Evolutionary conservation across 2,113 vertebrate species (phyloP).

Genomic region (Panthera uncia): DNA sequence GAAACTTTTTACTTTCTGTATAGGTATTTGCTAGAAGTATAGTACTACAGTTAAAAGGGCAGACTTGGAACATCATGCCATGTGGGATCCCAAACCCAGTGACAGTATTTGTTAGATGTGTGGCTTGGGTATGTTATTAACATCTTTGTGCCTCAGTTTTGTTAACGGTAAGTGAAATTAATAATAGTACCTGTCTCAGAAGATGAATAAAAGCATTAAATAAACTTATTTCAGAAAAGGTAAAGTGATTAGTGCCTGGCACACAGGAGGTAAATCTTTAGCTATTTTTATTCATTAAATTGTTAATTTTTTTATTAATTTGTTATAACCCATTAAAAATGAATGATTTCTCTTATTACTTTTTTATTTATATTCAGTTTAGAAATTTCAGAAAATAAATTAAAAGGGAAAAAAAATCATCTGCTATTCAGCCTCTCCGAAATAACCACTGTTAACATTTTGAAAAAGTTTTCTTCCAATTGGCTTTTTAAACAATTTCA

Average conservation of each 20-base stretch:
- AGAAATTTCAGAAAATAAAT: slow-evolving; percentile 32
- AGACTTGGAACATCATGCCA: not conserved
- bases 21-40: not conserved
- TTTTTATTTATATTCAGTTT: not conserved
- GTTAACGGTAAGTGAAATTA: not conserved
- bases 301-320: not conserved
- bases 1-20: not conserved
- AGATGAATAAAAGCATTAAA: not conserved
- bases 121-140: not conserved
- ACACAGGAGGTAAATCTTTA: not conserved
- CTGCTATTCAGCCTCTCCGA: not conserved
- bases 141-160: not conserved
- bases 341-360: not conserved
- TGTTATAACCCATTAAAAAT: not conserved
- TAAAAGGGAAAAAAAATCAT: not conserved
- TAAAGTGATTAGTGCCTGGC: not conserved
- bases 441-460: not conserved
- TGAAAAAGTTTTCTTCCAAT: not conserved
- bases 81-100: not conserved
- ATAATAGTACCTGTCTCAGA: not conserved
- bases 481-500: slow-evolving; percentile 34
- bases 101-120: not conserved
- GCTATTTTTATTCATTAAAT: slow-evolving; percentile 33
- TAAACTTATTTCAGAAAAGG: not conserved
- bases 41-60: not conserved